Conservation (phyloP, 2,797 vertebrate genomes). For the Enteromius treurensis region DNA sequence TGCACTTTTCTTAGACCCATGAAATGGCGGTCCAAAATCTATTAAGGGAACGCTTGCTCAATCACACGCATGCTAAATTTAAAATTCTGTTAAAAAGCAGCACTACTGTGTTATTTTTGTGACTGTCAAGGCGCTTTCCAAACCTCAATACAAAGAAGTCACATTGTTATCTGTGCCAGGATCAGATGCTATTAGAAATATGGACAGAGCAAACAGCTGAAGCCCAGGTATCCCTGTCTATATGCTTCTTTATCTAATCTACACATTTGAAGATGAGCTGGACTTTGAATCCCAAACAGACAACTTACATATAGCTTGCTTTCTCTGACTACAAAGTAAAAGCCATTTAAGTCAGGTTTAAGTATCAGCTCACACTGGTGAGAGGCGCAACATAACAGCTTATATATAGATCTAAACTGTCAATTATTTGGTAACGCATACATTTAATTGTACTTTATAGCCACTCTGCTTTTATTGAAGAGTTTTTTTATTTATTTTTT, state of each 20-base stretch:
- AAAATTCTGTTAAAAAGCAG: neutral
- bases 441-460: neutral
- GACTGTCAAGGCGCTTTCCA: neutral
- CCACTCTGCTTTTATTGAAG: neutral
- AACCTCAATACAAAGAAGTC: constrained; percentile 6
- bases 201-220: constrained; percentile 71
- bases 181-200: constrained; percentile 75
- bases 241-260: constrained; percentile 78
- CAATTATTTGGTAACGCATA: neutral
- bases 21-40: neutral
- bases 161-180: constrained; percentile 72
- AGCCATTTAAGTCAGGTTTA: neutral
- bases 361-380: neutral
- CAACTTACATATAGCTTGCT: neutral
- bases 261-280: constrained; percentile 73
- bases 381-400: neutral
- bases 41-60: neutral
- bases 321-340: constrained; percentile 44
- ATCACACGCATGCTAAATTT: neutral
- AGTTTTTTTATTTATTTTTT: neutral
- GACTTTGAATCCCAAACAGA: constrained; percentile 74
- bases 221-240: constrained; percentile 57
- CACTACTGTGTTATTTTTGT: neutral
- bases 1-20: constrained; percentile 7
- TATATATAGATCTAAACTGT: neutral